Base-by-base conservation (phyloP, 2,888 invertebrate species). In the Volucella bombylans region DNA sequence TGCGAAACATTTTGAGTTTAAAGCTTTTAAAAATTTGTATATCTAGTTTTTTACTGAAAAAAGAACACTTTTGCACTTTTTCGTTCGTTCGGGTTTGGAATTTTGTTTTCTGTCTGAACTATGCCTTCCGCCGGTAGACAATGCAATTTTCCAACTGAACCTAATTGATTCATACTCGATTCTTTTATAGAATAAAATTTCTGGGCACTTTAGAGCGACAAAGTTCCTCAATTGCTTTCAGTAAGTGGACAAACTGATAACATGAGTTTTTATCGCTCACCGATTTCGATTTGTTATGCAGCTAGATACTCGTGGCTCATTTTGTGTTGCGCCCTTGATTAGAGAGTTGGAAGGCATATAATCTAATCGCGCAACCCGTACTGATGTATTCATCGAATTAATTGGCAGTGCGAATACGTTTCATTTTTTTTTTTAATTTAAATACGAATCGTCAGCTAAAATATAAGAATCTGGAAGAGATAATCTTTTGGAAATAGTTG, bases 171-270 rank as follows among this genome's bases (percentile, higher is more conserved):
- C 14, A 12, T n/a, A 41, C 12, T 39, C 18, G 39, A 64, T 72
- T 72, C 68, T 81, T 85, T 85, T 85, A 85, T 85, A 85, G 61
- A 59, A 52, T 62, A 11, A 45, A 43, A 38, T 39, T 50, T 74
- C 23, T 14, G 12, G 23, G 6, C 67, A 4, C n/a, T 14, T 45
- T 12, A 15, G 4, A 12, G 45, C 47, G 31, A 54, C 31, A n/a
- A 47, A 18, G 43, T 41, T 8, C 23, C n/a, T 15, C 15, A 49
- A 15, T 49, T 43, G 41, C 12, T 12, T 41, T 4, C n/a, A n/a
- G 11, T 72, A 43, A 10, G 52, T 38, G 31, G 3, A 18, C 9
- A 38, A 41, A 74, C 78, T 78, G 78, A 78, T 78, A 65, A 78
- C 45, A 52, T 61, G 55, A 67, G 10, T 39, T 54, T 68, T 23